Evolutionary conservation across 2,888 invertebrate species (phyloP).

Genomic region (Orthosia gracilis): DNA sequence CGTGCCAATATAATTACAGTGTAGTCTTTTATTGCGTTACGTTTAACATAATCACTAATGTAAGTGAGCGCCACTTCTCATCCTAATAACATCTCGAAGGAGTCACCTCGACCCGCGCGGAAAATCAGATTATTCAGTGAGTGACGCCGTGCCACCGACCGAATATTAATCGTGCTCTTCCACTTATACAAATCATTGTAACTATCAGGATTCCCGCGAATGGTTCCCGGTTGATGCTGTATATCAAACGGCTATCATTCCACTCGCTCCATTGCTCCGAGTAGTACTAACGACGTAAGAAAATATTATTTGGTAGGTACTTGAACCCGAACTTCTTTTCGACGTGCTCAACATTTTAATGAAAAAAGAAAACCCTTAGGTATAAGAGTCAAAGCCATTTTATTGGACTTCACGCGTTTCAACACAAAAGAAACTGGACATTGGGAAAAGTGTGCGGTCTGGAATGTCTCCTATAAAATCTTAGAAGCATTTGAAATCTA

Average conservation of each 20-base stretch:
- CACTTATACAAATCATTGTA: slow-evolving; percentile 77
- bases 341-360: slow-evolving; percentile 60
- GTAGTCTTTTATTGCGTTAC: slow-evolving; percentile 56
- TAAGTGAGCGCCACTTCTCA: slow-evolving; percentile 64
- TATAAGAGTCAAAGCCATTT: slow-evolving; percentile 67
- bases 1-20: slow-evolving; percentile 48
- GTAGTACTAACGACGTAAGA: slow-evolving; percentile 72
- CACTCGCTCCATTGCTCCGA: slow-evolving; percentile 75
- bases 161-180: slow-evolving; percentile 81
- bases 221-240: too few species aligned
- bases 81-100: slow-evolving; percentile 75
- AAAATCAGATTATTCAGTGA: slow-evolving; percentile 83
- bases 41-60: slow-evolving; percentile 63
- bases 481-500: slow-evolving; percentile 45
- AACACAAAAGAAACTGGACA: slow-evolving; percentile 59
- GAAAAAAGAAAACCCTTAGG: slow-evolving; percentile 49
- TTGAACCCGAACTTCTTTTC: slow-evolving; percentile 69
- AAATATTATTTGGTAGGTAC: slow-evolving; percentile 73
- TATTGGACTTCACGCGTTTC: slow-evolving; percentile 62
- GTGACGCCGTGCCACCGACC: slow-evolving; percentile 75
- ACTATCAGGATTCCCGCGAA: slow-evolving; percentile 72
- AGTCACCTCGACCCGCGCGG: slow-evolving; percentile 74
- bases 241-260: slow-evolving; percentile 75
- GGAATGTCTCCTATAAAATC: slow-evolving; percentile 60
- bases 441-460: slow-evolving; percentile 36